These are phyloP conservation scores for Synergus laeviventris DNA, from an alignment of 2,888 invertebrate species.

Conservation along the genomic window DNA sequence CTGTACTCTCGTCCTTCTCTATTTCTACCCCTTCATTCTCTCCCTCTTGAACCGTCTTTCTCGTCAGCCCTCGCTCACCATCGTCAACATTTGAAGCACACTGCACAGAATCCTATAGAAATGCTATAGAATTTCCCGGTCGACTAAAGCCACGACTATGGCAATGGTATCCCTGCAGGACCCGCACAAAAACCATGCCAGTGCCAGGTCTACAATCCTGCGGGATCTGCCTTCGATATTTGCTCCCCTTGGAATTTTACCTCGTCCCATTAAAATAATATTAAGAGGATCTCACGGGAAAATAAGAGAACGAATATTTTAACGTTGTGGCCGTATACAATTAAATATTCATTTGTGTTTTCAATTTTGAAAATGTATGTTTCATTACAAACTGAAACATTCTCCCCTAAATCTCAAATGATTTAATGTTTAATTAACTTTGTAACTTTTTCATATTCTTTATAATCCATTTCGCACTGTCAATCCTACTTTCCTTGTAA, in stretches of 20 bases:
- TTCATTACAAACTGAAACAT: background rate
- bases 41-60: constrained; percentile 46
- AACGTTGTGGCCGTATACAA: background rate
- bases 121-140: constrained; percentile 53
- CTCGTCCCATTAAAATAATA: constrained; percentile 25
- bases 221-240: constrained; percentile 24
- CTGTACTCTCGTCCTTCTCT: constrained; percentile 43
- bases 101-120: constrained; percentile 34
- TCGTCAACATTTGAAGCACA: constrained; percentile 33
- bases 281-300: constrained; percentile 4
- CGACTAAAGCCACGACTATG: constrained; percentile 2
- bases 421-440: too few species aligned
- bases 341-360: constrained; percentile 4
- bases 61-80: constrained; percentile 50
- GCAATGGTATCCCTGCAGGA: constrained; percentile 27
- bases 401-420: background rate
- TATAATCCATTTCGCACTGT: too few species aligned
- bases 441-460: too few species aligned
- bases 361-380: background rate
- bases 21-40: constrained; percentile 39
- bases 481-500: too few species aligned
- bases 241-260: constrained; percentile 13
- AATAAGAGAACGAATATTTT: background rate
- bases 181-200: constrained; percentile 45
- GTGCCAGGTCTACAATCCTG: constrained; percentile 13